phyloP scores from a whole-genome alignment of 2,888 invertebrate genomes.

The Druceiella hillmani region DNA sequence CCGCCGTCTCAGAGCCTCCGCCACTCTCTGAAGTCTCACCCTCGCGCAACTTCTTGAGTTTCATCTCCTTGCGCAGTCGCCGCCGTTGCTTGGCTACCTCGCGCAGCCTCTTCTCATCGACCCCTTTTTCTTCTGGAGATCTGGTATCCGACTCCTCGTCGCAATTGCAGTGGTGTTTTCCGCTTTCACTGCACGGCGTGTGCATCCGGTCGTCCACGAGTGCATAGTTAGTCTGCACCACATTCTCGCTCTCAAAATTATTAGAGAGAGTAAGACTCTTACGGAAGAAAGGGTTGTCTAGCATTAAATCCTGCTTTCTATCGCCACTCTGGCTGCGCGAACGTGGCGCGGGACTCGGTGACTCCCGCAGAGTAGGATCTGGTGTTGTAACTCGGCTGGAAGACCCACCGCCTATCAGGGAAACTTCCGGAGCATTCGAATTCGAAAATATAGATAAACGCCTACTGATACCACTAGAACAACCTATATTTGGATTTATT shows the following conservation, averaged over 20 bases:
- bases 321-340: slow-evolving; percentile 8
- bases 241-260: slow-evolving; percentile 15
- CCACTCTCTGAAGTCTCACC: slow-evolving; percentile 42
- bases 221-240: slow-evolving; percentile 21
- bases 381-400: slow-evolving; percentile 23
- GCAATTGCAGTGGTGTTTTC: slow-evolving; percentile 72
- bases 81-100: slow-evolving; percentile 48
- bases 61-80: slow-evolving; percentile 41
- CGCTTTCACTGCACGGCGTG: slow-evolving; percentile 64
- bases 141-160: slow-evolving; percentile 59
- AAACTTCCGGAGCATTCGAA: slow-evolving; percentile 27
- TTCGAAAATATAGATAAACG: slow-evolving; percentile 31
- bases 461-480: slow-evolving; percentile 25
- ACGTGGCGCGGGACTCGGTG: slow-evolving; percentile 9
- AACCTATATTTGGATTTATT: slow-evolving; percentile 31
- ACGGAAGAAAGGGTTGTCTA: slow-evolving; percentile 12
- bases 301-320: slow-evolving; percentile 13
- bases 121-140: slow-evolving; percentile 32
- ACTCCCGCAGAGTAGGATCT: slow-evolving; percentile 9
- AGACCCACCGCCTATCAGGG: slow-evolving; percentile 12
- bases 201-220: slow-evolving; percentile 67
- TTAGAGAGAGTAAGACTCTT: slow-evolving; percentile 15
- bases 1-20: slow-evolving; percentile 12
- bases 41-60: slow-evolving; percentile 39
- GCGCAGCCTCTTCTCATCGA: slow-evolving; percentile 40